Percentiles rank a stretch among this genome's conserved stretches.
Evolutionary conservation across 1,140 invertebrate species (phyloP).

Genomic region (Eumaeus atala): DNA sequence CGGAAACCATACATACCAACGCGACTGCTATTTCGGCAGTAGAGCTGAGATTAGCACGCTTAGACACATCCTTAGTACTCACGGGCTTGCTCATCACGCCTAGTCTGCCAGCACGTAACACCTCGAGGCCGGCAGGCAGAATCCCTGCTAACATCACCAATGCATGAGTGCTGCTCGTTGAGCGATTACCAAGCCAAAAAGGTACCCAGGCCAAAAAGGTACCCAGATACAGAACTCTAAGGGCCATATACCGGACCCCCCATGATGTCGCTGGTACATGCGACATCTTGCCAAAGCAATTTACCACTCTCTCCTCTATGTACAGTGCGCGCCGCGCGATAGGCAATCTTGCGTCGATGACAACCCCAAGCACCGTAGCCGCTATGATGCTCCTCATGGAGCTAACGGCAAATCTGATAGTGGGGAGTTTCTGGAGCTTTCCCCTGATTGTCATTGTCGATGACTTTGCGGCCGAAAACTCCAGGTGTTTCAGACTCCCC

Average conservation of each 20-base stretch:
- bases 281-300: slow-evolving; percentile 11
- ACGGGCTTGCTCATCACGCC: too few relatives aligned
- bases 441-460: slow-evolving; percentile 26
- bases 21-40: too few relatives aligned
- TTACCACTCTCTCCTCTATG: neutral
- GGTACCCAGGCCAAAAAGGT: neutral
- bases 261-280: neutral
- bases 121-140: too few relatives aligned
- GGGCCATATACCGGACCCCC: neutral
- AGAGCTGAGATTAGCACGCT: too few relatives aligned
- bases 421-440: slow-evolving; percentile 27
- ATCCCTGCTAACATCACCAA: too few relatives aligned
- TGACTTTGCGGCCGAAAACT: slow-evolving; percentile 25
- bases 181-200: too few relatives aligned
- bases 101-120: too few relatives aligned
- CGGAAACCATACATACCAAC: too few relatives aligned
- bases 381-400: slow-evolving; percentile 11
- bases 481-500: slow-evolving; percentile 28
- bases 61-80: too few relatives aligned
- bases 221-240: neutral
- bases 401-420: slow-evolving; percentile 14
- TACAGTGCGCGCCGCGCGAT: slow-evolving; percentile 1
- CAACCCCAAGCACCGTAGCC: neutral
- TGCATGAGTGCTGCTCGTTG: too few relatives aligned
- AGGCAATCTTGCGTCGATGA: neutral